These are phyloP conservation scores for Rhinoderma darwinii DNA, from an alignment of 2,113 vertebrate species.

Conservation along the genomic window DNA sequence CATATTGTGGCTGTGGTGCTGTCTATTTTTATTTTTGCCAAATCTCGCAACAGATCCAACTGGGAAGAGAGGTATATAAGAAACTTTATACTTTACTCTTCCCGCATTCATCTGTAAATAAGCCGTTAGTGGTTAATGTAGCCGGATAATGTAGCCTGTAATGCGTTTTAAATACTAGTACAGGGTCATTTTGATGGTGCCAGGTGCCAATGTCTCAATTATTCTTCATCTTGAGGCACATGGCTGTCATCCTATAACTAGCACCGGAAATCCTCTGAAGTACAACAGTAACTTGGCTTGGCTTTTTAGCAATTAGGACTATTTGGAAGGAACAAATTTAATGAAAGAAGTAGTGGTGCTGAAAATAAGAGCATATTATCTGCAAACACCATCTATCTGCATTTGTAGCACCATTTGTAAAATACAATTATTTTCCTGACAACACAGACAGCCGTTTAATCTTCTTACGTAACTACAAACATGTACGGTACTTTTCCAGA, in stretches of 20 bases:
- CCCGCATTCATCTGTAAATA: background rate
- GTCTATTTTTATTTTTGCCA: too few species aligned
- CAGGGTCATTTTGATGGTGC: background rate
- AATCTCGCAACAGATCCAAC: too few species aligned
- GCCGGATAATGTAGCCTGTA: background rate
- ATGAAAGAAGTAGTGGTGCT: background rate
- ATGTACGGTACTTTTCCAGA: background rate
- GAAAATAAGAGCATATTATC: background rate
- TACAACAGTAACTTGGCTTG: conserved; percentile 1
- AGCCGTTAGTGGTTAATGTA: background rate
- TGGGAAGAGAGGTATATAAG: too few species aligned
- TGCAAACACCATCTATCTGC: background rate
- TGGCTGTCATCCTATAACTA: conserved; percentile 6
- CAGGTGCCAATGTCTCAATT: background rate
- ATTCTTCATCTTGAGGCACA: conserved; percentile 22
- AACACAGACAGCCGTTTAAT: background rate
- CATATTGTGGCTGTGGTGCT: too few species aligned
- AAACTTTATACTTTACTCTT: too few species aligned
- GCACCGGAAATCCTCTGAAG: background rate
- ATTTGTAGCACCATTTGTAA: background rate
- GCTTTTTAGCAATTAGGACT: conserved; percentile 9
- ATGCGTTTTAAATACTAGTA: background rate
- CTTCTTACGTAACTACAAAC: background rate
- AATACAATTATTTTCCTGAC: background rate
- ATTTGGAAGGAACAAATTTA: conserved; percentile 24